Evolutionary conservation across 1,140 invertebrate species (phyloP), one percentile per base, ranked within the genome.

Genomic region (Hyposmocoma kahamanoa): DNA sequence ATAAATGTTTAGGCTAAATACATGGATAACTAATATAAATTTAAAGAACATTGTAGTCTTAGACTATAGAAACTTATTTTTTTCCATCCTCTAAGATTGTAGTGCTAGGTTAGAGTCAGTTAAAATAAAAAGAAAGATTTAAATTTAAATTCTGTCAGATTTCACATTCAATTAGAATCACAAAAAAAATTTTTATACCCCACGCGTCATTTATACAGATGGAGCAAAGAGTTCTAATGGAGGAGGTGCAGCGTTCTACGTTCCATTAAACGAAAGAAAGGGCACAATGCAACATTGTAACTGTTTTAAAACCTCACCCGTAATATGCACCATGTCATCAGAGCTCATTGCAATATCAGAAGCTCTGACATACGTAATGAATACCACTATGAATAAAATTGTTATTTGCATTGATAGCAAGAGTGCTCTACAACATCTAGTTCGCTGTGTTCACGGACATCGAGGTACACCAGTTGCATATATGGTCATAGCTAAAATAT

Each of bases 131-230:
- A 21, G 9, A 32, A 11, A 6, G n/a, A 8, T 1, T 15, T 9
- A 3, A n/a, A 46, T 32, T n/a, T 46, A 20, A 17, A n/a, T 2
- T 6, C 5, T 15, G 1, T 26, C n/a, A 20, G 17, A n/a, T 19
- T 5, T 19, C 8, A 3, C 15, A 3, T 26, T 9, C n/a, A n/a
- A n/a, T n/a, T n/a, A n/a, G n/a, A n/a, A n/a, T n/a, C n/a, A n/a
- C n/a, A 34, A 46, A n/a, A 20, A 19, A 2, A n/a, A 17, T 5
- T 36, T 2, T 21, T 46, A 46, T 22, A 34, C n/a, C n/a, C n/a
- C n/a, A n/a, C n/a, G n/a, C n/a, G n/a, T 34, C n/a, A 32, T 46
- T 3, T 46, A 22, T 21, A 46, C 44, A 11, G 44, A 46, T 21
- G 44, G 44, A 1, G 32, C 44, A 6, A 46, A 46, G 18, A 18